These are phyloP conservation scores for Macrochelys suwanniensis DNA, from an alignment of 2,797 vertebrate genomes.

Conservation along the genomic window DNA sequence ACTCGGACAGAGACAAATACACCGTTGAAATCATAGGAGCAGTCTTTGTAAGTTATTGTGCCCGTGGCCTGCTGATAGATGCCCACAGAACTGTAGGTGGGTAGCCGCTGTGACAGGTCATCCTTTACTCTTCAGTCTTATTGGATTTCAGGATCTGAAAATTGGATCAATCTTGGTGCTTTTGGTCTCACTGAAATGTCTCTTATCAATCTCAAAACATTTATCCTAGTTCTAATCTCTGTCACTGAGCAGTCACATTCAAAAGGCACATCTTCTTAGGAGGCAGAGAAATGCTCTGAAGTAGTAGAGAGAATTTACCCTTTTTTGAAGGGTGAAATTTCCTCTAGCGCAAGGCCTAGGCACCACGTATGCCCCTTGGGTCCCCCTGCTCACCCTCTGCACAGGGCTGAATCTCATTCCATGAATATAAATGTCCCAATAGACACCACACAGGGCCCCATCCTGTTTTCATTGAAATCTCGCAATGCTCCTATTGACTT, in stretches of 20 bases:
- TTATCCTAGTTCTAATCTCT: conserved; percentile 65
- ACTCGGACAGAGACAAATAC: neutral
- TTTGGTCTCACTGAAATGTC: conserved; percentile 71
- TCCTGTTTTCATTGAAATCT: neutral
- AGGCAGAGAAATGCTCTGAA: conserved; percentile 62
- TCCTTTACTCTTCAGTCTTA: conserved; percentile 67
- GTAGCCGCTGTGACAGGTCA: conserved; percentile 60
- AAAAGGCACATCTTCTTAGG: conserved; percentile 63
- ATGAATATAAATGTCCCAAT: neutral
- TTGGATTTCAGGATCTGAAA: conserved; percentile 71
- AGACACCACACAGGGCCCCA: neutral
- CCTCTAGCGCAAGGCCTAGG: neutral
- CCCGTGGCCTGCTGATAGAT: conserved; percentile 53
- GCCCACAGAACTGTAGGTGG: conserved; percentile 26
- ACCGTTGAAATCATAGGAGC: conserved; percentile 26
- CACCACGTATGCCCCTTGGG: neutral
- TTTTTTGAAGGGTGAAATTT: conserved; percentile 49
- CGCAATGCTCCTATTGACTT: neutral
- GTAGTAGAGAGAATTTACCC: conserved; percentile 3
- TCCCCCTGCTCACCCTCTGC: neutral
- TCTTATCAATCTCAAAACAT: conserved; percentile 65
- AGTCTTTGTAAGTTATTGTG: conserved; percentile 18
- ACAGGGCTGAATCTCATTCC: neutral
- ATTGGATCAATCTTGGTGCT: conserved; percentile 62
- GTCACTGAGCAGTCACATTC: conserved; percentile 60